phyloP scores from a whole-genome alignment of 64 coral and sea anemone species.

The Dendronephthya gigantea region DNA sequence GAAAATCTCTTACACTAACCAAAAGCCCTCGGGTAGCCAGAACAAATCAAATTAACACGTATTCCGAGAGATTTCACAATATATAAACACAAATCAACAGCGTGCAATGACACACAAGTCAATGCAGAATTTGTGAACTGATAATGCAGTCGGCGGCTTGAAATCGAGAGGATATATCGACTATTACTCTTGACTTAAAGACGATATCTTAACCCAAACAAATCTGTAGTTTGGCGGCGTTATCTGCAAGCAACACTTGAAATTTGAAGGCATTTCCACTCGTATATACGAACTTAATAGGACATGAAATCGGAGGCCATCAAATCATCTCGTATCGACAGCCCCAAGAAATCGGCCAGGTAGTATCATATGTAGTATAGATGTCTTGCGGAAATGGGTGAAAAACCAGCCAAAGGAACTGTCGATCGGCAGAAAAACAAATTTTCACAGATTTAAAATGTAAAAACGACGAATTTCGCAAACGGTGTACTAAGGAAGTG shows the following conservation, averaged over 20 bases:
- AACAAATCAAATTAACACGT: neutral
- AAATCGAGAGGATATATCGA: neutral
- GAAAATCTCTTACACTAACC: neutral
- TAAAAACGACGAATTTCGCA: neutral
- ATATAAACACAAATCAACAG: too few species aligned
- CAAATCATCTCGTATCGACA: neutral
- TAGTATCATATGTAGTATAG: neutral
- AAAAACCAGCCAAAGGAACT: neutral
- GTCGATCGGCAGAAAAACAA: neutral
- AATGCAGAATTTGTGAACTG: neutral
- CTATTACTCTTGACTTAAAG: neutral
- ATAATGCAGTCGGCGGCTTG: neutral
- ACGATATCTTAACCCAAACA: neutral
- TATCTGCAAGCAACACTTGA: neutral
- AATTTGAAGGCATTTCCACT: neutral
- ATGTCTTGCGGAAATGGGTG: neutral
- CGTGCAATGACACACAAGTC: neutral
- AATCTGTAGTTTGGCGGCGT: neutral
- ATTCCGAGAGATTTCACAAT: too few species aligned
- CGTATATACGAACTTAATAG: neutral
- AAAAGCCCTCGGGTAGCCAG: neutral
- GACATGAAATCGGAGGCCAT: neutral
- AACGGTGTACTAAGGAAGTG: neutral
- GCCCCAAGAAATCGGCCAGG: neutral
- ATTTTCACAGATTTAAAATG: neutral